These are phyloP conservation scores for Centroberyx gerrardi DNA, from an alignment of 2,797 vertebrate genomes.

Conservation along the genomic window DNA sequence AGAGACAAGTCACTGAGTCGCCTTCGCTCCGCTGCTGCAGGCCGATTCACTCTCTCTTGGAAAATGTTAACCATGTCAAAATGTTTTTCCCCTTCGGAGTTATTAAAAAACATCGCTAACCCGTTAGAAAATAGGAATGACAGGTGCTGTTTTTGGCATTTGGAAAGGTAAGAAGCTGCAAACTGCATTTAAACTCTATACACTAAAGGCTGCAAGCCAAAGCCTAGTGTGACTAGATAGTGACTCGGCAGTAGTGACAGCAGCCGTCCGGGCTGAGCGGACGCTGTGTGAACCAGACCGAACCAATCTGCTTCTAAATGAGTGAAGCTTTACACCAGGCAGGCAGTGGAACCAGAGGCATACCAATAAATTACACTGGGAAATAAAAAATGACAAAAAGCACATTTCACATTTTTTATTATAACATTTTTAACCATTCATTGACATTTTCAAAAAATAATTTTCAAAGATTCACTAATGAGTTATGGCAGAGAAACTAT, in stretches of 20 bases:
- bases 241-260: conserved; percentile 11
- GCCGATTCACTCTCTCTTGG: too few species aligned
- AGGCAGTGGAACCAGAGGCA: conserved; percentile 61
- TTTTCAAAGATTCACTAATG: conserved; percentile 81
- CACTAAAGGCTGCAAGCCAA: background rate
- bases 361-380: conserved; percentile 90
- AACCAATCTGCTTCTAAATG: conserved; percentile 10
- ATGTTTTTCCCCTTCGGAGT: background rate
- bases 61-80: background rate
- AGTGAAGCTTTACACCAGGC: conserved; percentile 19
- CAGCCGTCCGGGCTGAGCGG: background rate
- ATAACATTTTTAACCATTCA: conserved; percentile 94
- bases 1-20: conserved; percentile 8
- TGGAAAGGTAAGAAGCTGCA: conserved; percentile 8
- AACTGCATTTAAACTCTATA: conserved; percentile 10
- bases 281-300: conserved; percentile 14
- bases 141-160: conserved; percentile 14
- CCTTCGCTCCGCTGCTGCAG: too few species aligned
- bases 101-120: conserved; percentile 14
- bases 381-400: conserved; percentile 99
- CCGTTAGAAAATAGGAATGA: conserved; percentile 4
- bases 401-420: conserved; percentile 99
- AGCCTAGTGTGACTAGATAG: background rate
- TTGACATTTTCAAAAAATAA: conserved; percentile 91
- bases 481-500: conserved; percentile 58